Conservation (phyloP, 2,888 invertebrate genomes). For the Callyntrura guangdongensis region DNA sequence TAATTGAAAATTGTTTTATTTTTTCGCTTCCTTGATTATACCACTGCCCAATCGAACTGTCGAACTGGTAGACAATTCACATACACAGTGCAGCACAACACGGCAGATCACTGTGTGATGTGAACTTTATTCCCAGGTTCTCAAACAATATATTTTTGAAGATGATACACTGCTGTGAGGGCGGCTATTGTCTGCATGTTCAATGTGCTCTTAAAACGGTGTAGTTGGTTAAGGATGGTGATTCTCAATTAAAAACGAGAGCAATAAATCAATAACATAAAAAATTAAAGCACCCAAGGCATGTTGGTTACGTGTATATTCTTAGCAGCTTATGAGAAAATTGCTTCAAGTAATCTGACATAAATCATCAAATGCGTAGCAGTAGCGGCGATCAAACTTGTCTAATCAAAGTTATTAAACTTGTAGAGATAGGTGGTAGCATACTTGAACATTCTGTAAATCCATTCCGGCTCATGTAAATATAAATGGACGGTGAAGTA, state of each 20-base stretch:
- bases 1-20: conserved; percentile 34
- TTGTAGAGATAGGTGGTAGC: background rate
- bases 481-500: background rate
- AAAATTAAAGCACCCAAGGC: conserved; percentile 21
- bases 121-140: background rate
- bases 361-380: conserved; percentile 63
- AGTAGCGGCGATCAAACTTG: conserved; percentile 20
- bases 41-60: background rate
- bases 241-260: conserved; percentile 57
- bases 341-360: conserved; percentile 62
- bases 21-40: conserved; percentile 31
- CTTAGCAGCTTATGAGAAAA: conserved; percentile 52
- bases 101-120: no score
- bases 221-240: conserved; percentile 23
- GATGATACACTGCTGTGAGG: background rate
- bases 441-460: background rate
- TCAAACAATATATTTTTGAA: conserved; percentile 8
- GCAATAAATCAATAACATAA: conserved; percentile 60
- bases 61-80: background rate
- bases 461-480: background rate
- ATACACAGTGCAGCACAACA: background rate
- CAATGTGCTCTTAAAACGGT: background rate
- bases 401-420: conserved; percentile 70
- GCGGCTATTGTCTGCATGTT: background rate
- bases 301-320: no score